Percentiles rank a stretch among this genome's conserved stretches.
Conservation (phyloP, 92 coral and sea anemone species). For the Galaxea fascicularis region DNA sequence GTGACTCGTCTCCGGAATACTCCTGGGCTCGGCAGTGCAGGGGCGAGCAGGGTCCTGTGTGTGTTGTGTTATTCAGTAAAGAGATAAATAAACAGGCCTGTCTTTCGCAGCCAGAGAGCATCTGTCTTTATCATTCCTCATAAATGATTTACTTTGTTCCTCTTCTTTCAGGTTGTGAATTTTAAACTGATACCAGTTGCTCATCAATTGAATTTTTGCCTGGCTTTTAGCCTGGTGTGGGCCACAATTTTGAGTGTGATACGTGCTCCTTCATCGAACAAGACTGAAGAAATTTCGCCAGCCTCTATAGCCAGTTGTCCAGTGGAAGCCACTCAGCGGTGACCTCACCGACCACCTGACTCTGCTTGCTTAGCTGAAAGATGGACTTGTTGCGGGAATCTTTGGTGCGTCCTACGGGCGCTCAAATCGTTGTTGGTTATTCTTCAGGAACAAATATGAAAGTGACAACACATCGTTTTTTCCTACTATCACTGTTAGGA, state of each 20-base stretch:
- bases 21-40: too few species aligned
- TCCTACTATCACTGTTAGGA: too few species aligned
- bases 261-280: constrained; percentile 8
- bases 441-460: too few species aligned
- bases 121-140: background rate
- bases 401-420: too few species aligned
- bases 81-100: background rate
- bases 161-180: constrained; percentile 62
- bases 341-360: background rate
- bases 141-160: background rate
- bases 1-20: too few species aligned
- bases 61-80: background rate
- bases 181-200: constrained; percentile 76
- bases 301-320: constrained; percentile 5
- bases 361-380: background rate
- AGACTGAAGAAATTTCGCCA: constrained; percentile 6
- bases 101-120: too few species aligned
- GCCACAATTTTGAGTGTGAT: constrained; percentile 64
- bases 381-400: background rate
- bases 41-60: too few species aligned
- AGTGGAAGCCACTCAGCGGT: constrained; percentile 11
- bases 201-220: constrained; percentile 75
- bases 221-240: constrained; percentile 71
- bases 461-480: too few species aligned
- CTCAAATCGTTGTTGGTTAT: too few species aligned